Conservation (phyloP, 1,140 invertebrate genomes). For the Drosophila paulistorum region DNA sequence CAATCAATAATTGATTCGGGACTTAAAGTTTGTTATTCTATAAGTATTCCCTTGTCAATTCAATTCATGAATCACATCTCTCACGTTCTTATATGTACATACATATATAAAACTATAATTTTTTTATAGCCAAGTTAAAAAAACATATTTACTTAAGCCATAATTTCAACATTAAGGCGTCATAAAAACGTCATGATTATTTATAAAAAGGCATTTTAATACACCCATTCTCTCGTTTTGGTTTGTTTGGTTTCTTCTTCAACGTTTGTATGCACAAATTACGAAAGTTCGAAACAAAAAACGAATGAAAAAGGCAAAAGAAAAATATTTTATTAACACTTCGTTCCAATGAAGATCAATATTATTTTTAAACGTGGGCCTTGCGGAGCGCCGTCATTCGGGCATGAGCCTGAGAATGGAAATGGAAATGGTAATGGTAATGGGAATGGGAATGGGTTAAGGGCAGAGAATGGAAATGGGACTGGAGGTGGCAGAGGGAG, state of each 20-base stretch:
- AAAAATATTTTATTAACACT: conserved; percentile 80
- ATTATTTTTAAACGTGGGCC: conserved; percentile 71
- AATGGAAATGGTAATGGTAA: conserved; percentile 24
- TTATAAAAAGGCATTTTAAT: conserved; percentile 59
- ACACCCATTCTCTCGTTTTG: conserved; percentile 28
- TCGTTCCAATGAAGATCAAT: conserved; percentile 79
- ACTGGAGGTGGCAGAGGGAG: background rate
- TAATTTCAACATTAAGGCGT: conserved; percentile 73
- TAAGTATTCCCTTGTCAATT: background rate
- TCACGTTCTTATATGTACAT: conserved; percentile 7
- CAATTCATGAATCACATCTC: conserved; percentile 13
- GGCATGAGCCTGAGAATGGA: conserved; percentile 32
- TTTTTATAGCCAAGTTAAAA: conserved; percentile 59
- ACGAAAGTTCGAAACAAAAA: conserved; percentile 53
- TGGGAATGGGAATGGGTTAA: conserved; percentile 47
- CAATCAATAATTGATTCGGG: no score
- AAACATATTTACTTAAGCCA: conserved; percentile 57
- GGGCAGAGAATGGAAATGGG: background rate
- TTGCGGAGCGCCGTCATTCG: conserved; percentile 47
- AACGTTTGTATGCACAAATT: conserved; percentile 59
- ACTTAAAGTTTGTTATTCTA: background rate
- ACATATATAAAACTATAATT: conserved; percentile 50
- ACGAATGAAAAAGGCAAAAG: conserved; percentile 33
- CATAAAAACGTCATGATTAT: conserved; percentile 77
- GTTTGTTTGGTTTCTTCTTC: conserved; percentile 2